Conservation (phyloP, 2,113 vertebrate species). For the Alexandromys fortis region DNA sequence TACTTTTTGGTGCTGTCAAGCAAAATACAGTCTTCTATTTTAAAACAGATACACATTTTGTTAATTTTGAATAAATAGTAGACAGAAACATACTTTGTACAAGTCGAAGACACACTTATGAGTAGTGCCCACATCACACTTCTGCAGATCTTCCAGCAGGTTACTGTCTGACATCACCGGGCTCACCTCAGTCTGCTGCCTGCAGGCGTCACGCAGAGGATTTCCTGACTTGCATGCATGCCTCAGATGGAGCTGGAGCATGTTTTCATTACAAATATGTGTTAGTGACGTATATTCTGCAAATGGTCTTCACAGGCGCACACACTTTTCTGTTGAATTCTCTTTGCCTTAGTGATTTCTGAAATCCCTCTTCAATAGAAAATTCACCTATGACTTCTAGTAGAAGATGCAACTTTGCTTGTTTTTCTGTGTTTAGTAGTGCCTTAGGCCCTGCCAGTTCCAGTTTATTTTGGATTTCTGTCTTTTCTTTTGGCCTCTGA, state of each 20-base stretch:
- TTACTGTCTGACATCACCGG: not conserved
- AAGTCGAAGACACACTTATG: not conserved
- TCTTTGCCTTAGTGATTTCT: not conserved
- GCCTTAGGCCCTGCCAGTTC: not conserved
- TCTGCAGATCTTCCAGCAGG: not conserved
- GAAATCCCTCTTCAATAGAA: not conserved
- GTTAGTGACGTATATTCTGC: not conserved
- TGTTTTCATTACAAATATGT: slow-evolving; percentile 19
- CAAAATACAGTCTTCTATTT: not conserved
- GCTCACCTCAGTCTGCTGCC: not conserved
- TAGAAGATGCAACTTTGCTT: not conserved
- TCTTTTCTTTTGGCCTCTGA: slow-evolving; percentile 5
- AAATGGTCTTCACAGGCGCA: not conserved
- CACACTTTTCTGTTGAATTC: not conserved
- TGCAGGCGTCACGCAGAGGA: not conserved
- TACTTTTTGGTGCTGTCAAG: not conserved
- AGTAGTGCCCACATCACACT: not conserved
- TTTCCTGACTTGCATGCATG: not conserved
- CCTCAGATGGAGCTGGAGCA: not conserved
- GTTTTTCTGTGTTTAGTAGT: not conserved
- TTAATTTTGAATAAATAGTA: not conserved
- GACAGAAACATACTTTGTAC: not conserved
- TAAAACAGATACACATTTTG: not conserved
- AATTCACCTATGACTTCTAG: not conserved
- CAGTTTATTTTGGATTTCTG: slow-evolving; percentile 10